Conservation (phyloP, 1,140 invertebrate genomes). For the Hyles vespertilio region DNA sequence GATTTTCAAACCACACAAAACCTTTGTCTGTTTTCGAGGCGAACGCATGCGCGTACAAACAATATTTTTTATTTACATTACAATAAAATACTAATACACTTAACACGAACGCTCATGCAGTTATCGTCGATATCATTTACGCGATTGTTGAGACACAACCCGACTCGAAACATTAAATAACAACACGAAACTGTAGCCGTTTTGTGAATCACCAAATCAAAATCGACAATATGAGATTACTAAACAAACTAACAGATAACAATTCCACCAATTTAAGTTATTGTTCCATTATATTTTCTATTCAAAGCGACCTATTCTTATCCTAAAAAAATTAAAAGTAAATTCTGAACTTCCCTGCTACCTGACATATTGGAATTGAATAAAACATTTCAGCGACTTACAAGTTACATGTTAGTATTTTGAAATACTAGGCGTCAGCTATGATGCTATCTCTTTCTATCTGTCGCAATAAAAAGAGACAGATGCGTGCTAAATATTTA, state of each 20-base stretch:
- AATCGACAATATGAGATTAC: slow-evolving; percentile 15
- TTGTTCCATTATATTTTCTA: slow-evolving; percentile 34
- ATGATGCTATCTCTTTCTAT: no score
- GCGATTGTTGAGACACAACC: slow-evolving; percentile 16
- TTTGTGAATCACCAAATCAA: slow-evolving; percentile 3
- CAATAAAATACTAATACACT: slow-evolving; percentile 45
- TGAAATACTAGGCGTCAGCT: no score
- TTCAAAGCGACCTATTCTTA: slow-evolving; percentile 36
- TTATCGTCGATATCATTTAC: slow-evolving; percentile 17
- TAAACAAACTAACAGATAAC: slow-evolving; percentile 34
- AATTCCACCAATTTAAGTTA: slow-evolving; percentile 34
- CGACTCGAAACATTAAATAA: slow-evolving; percentile 35
- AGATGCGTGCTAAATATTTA: no score
- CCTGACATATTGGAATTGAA: slow-evolving; percentile 60
- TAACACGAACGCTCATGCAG: slow-evolving; percentile 30
- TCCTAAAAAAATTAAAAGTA: slow-evolving; percentile 42
- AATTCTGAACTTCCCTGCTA: slow-evolving; percentile 39
- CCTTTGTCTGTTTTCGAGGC: slow-evolving; percentile 76
- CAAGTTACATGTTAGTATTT: no score
- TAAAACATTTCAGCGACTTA: slow-evolving; percentile 4
- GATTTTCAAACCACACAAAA: slow-evolving; percentile 76
- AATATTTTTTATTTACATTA: slow-evolving; percentile 75
- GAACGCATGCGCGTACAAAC: slow-evolving; percentile 73
- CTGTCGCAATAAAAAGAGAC: no score
- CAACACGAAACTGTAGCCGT: slow-evolving; percentile 28